Evolutionary conservation across 2,888 invertebrate species (phyloP), one percentile per base, ranked within the genome.

Genomic region (Vesta saturnalis): DNA sequence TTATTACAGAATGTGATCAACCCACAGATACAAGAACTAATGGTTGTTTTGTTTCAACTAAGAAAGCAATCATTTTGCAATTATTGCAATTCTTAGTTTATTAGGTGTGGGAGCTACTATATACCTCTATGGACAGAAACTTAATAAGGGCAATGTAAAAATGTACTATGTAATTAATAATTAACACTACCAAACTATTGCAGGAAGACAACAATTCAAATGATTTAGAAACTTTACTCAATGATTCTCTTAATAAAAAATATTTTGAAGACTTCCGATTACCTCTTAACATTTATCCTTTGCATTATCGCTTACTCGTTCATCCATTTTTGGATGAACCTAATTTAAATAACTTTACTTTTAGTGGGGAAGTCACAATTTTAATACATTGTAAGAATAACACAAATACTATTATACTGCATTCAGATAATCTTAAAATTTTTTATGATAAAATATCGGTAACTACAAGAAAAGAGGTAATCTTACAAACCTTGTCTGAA

Each of bases 21-120:
- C 80, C 85, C 52, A 87, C 86, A 71, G 86, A 87, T 67, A 87
- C 89, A 52, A 86, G 87, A 56, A 89, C 88, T 78, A 86, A 86
- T 10, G 91, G 91, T 39, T 85, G 89, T 73, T 90, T 89, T 77
- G 85, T 91, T 18, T 84, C 86, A 3, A 87, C 89, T 46, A 87
- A 87, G 66, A 89, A 88, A 76, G 87, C 89, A n/a, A 74, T 83
- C 73, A 80, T 80, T 4, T 88, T 73, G 79, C 86, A 19, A 70
- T 81, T n/a, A 67, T 80, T 16, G 81, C 83, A 0, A 71, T 83
- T 30, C 67, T 77, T 18, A 79, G 80, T 1, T 69, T 81, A 10
- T 69, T 78, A 46, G 67, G 78, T 22, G 81, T 83, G n/a, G 77
- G 80, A 2, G 73, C 79, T 12, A 66, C 82, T 10, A 80, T 83